Evolutionary conservation across 1,140 invertebrate genomes (phyloP).

Genomic region (Ylistrum balloti): DNA sequence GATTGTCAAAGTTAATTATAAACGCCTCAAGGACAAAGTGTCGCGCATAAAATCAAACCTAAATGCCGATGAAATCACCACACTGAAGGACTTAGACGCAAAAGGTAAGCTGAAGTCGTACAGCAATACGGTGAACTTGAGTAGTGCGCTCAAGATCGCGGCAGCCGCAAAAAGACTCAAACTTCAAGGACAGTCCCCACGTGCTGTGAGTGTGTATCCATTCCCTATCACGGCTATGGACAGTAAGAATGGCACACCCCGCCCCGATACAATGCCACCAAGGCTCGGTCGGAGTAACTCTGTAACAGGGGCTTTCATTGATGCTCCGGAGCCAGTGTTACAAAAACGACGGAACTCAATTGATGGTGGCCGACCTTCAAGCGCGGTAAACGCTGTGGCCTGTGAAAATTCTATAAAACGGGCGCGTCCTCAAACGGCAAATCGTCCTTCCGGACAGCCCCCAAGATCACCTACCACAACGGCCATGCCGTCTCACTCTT

Average conservation of each 20-base stretch:
- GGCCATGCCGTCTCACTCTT: slow-evolving; percentile 52
- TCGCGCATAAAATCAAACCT: slow-evolving; percentile 75
- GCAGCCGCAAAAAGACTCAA: slow-evolving; percentile 73
- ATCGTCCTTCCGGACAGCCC: slow-evolving; percentile 22
- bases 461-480: slow-evolving; percentile 43
- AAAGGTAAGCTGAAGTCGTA: slow-evolving; percentile 71
- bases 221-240: not conserved
- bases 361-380: slow-evolving; percentile 60
- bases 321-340: slow-evolving; percentile 62
- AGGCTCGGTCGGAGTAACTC: slow-evolving; percentile 71
- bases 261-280: slow-evolving; percentile 55
- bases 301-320: slow-evolving; percentile 74
- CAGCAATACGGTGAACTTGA: slow-evolving; percentile 65
- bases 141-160: slow-evolving; percentile 77
- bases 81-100: slow-evolving; percentile 71
- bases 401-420: slow-evolving; percentile 40
- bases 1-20: slow-evolving; percentile 76
- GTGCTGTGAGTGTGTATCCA: not conserved
- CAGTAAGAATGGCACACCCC: slow-evolving; percentile 48
- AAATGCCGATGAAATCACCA: slow-evolving; percentile 73
- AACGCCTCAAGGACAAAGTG: slow-evolving; percentile 76
- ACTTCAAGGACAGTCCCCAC: slow-evolving; percentile 57
- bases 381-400: slow-evolving; percentile 50
- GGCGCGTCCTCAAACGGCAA: slow-evolving; percentile 23
- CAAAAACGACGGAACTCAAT: slow-evolving; percentile 58